A percentile compares a stretch with the other conserved stretches of the same genome.
phyloP scores from a whole-genome alignment of 1,140 invertebrate genomes.

The Orius insidiosus region DNA sequence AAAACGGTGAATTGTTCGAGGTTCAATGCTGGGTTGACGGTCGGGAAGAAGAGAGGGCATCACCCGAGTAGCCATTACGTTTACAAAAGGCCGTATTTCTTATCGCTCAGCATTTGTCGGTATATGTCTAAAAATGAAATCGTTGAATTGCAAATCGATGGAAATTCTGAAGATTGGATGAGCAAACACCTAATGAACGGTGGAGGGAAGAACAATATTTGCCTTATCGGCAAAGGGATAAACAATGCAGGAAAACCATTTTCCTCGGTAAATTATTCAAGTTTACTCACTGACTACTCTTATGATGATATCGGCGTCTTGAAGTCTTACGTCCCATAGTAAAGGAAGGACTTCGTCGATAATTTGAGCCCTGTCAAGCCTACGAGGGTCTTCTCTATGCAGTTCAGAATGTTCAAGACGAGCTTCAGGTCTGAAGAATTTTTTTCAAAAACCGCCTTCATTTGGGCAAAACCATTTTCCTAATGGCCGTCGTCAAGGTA shows the following conservation, averaged over 20 bases:
- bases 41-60: constrained; percentile 85
- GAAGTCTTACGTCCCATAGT: constrained; percentile 67
- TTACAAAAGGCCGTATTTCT: constrained; percentile 79
- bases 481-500: constrained; percentile 66
- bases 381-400: constrained; percentile 59
- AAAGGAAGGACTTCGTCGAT: constrained; percentile 84
- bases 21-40: constrained; percentile 75
- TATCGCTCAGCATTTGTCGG: constrained; percentile 76
- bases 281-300: constrained; percentile 64
- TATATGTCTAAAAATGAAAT: constrained; percentile 70
- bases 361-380: constrained; percentile 73
- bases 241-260: no score
- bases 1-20: constrained; percentile 77
- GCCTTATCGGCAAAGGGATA: not conserved
- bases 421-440: constrained; percentile 62
- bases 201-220: not conserved
- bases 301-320: constrained; percentile 64
- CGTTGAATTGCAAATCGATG: not conserved
- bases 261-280: no score
- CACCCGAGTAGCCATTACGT: constrained; percentile 82
- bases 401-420: constrained; percentile 54
- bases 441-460: constrained; percentile 73
- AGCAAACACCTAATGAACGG: no score
- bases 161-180: not conserved
- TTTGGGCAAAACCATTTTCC: constrained; percentile 71